Conservation (phyloP, 2,113 vertebrate genomes). For the Corythaixoides concolor region DNA sequence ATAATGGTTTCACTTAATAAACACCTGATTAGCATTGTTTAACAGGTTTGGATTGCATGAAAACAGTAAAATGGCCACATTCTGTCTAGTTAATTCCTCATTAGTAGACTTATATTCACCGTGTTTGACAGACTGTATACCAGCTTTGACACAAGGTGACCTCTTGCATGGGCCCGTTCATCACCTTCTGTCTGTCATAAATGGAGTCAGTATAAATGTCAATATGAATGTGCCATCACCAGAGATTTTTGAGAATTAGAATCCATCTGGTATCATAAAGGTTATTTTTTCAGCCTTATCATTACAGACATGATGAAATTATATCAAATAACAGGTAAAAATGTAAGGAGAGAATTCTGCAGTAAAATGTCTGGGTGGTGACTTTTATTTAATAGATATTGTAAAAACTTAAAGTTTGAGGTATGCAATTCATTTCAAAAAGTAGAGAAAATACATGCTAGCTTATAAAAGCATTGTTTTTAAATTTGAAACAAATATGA, state of each 20-base stretch:
- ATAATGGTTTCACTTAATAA: constrained; percentile 82
- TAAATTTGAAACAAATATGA: not conserved
- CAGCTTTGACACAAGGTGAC: constrained; percentile 78
- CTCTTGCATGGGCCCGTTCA: constrained; percentile 74
- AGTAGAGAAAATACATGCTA: not conserved
- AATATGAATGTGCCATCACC: constrained; percentile 70
- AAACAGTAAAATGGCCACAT: constrained; percentile 76
- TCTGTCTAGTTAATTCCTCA: constrained; percentile 81
- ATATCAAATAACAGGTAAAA: constrained; percentile 55
- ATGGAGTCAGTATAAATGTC: constrained; percentile 76
- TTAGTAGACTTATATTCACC: constrained; percentile 73
- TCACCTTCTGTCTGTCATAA: constrained; percentile 78
- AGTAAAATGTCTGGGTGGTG: constrained; percentile 13
- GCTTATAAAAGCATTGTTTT: not conserved
- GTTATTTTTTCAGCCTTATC: constrained; percentile 67
- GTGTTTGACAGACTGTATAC: constrained; percentile 75
- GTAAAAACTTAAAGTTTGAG: constrained; percentile 20
- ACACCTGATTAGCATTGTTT: constrained; percentile 84
- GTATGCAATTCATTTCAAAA: not conserved
- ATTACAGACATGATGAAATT: constrained; percentile 60
- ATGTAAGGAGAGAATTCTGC: not conserved
- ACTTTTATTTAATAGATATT: constrained; percentile 8
- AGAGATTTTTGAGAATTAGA: constrained; percentile 65
- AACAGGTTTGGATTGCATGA: constrained; percentile 71
- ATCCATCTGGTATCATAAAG: constrained; percentile 68